Conservation (phyloP, 2,113 vertebrate species). For the Lagopus muta region DNA sequence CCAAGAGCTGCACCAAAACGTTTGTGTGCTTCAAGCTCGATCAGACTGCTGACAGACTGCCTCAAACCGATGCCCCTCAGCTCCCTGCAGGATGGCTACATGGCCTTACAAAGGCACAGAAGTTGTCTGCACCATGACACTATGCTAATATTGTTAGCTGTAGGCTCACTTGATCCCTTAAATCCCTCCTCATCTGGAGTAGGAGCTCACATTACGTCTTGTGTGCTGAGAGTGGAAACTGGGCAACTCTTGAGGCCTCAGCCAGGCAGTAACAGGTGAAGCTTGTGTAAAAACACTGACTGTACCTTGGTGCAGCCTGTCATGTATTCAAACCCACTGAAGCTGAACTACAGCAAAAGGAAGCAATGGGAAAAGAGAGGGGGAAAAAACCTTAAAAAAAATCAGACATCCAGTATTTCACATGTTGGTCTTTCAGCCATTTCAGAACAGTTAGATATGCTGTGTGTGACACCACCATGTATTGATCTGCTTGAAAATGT, state of each 20-base stretch:
- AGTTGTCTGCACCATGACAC: accelerated
- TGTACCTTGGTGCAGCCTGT: accelerated
- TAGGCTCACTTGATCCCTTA: background rate
- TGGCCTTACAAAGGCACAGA: background rate
- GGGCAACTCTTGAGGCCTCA: accelerated
- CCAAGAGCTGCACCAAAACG: background rate
- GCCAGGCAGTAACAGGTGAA: too few relatives aligned
- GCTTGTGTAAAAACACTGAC: too few relatives aligned
- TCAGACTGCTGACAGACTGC: background rate
- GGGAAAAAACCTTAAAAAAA: too few relatives aligned
- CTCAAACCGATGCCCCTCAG: accelerated
- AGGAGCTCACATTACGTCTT: background rate
- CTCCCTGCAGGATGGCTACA: accelerated
- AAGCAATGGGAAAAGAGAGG: background rate
- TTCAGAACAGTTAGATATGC: accelerated
- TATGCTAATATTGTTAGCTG: accelerated
- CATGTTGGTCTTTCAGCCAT: background rate
- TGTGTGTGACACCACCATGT: accelerated
- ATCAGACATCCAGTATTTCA: background rate
- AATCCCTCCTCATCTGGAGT: background rate
- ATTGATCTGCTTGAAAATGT: background rate
- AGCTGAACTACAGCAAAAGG: background rate
- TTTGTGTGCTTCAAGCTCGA: background rate
- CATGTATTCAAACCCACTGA: accelerated
- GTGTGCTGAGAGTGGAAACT: accelerated